Evolutionary conservation across 2,113 vertebrate species (phyloP).

Genomic region (Microtus richardsoni): DNA sequence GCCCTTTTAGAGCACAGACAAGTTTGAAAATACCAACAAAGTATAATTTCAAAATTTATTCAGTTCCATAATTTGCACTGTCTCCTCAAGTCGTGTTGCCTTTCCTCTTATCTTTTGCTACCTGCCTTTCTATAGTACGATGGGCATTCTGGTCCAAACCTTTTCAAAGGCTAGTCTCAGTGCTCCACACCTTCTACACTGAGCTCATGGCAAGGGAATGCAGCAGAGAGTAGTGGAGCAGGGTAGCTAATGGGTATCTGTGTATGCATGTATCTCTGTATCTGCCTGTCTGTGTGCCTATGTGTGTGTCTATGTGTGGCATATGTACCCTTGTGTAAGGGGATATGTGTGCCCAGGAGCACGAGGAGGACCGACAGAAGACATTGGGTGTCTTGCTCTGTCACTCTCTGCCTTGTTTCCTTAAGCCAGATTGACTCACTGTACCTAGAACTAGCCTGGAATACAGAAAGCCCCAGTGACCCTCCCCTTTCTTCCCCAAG

Average conservation of each 20-base stretch:
- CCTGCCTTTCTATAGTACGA: not conserved
- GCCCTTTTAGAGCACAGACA: not conserved
- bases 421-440: not conserved
- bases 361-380: not conserved
- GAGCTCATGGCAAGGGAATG: not conserved
- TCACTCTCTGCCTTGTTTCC: not conserved
- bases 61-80: not conserved
- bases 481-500: too few relatives aligned
- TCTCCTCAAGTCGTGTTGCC: not conserved
- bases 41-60: constrained; percentile 23
- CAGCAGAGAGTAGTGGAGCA: not conserved
- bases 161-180: not conserved
- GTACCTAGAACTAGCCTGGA: not conserved
- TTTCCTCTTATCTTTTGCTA: constrained; percentile 16
- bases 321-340: not conserved
- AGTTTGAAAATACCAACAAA: not conserved
- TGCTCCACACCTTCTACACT: not conserved
- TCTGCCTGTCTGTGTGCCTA: not conserved
- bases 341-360: not conserved
- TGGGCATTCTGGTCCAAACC: not conserved
- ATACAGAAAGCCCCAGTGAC: not conserved
- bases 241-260: not conserved
- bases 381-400: too few relatives aligned
- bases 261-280: not conserved
- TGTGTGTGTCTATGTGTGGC: not conserved